Base-by-base conservation (phyloP, 2,797 vertebrate species). In the Melanotaenia parkinsoni region DNA sequence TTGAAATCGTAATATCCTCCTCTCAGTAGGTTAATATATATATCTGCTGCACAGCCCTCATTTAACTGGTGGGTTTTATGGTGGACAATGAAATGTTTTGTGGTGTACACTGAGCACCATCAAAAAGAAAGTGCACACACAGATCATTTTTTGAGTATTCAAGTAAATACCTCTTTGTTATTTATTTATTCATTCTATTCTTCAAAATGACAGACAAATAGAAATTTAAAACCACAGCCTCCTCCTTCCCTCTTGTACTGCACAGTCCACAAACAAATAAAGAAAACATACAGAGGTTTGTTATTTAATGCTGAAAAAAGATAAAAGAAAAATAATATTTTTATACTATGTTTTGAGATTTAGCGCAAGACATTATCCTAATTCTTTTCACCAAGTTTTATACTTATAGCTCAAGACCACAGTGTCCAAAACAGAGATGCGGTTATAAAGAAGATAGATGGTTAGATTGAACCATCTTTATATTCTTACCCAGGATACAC, bases 261-360 rank as follows among this genome's bases (percentile, higher is more conserved):
- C 26, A 76, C 30, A n/a, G 12, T 22, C 24, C 51, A 28, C 24
- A 26, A 53, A 24, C 5, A 4, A 14, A 30, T 18, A 37, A 72
- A 63, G 3, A 50, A 40, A 61, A 84, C 24, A 77, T 57, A 32
- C 80, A 86, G 38, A 78, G 88, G 70, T 79, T 87, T 85, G 60
- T 75, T 73, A 86, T 88, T 76, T 79, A 22, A 59, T 5, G 53
- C 37, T 56, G 22, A 67, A 5, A 30, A 30, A 30, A 30, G 30
- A 80, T 30, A 50, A 57, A 54, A 59, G 11, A 56, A 74, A 63
- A 11, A 54, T 54, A 40, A 58, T 30, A 2, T 60, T 58, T 76
- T 30, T 12, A 16, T 7, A 12, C 30, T 30, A 30, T 30, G 0
- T 45, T 45, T 40, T 18, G 5, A 45, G 14, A 18, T 18, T 45